phyloP scores from a whole-genome alignment of 2,888 invertebrate genomes.

The Tetragonula carbonaria region DNA sequence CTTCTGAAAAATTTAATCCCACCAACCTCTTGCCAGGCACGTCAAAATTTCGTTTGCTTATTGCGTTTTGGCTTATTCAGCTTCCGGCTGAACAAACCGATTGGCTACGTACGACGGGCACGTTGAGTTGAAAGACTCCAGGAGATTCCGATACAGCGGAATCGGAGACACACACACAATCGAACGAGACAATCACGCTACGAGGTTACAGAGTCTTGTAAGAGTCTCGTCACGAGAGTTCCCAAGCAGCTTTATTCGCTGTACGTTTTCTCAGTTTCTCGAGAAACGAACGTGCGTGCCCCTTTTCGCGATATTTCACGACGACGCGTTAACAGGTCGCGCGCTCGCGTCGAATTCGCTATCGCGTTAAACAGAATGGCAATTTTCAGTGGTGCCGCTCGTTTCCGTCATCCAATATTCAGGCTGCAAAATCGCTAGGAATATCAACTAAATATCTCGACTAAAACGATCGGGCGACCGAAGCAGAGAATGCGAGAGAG shows the following conservation, averaged over 20 bases:
- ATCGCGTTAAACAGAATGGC: conserved; percentile 36
- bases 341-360: neutral
- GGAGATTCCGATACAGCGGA: no score
- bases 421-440: conserved; percentile 41
- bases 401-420: conserved; percentile 49
- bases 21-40: neutral
- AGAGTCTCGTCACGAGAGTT: no score
- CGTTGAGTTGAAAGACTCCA: neutral
- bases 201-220: no score
- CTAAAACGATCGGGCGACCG: conserved; percentile 4
- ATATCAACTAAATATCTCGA: conserved; percentile 43
- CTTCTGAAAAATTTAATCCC: conserved; percentile 48
- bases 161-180: no score
- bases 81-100: neutral
- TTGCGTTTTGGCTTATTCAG: no score
- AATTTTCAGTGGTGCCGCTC: conserved; percentile 32
- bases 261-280: no score
- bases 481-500: neutral
- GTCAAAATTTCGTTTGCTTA: neutral
- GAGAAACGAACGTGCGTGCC: neutral
- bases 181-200: no score
- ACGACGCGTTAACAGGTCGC: conserved; percentile 9
- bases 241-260: no score
- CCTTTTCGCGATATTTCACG: conserved; percentile 21
- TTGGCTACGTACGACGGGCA: neutral